These are phyloP conservation scores for Triops longicaudatus DNA, from an alignment of 1,140 invertebrate species.

Conservation along the genomic window DNA sequence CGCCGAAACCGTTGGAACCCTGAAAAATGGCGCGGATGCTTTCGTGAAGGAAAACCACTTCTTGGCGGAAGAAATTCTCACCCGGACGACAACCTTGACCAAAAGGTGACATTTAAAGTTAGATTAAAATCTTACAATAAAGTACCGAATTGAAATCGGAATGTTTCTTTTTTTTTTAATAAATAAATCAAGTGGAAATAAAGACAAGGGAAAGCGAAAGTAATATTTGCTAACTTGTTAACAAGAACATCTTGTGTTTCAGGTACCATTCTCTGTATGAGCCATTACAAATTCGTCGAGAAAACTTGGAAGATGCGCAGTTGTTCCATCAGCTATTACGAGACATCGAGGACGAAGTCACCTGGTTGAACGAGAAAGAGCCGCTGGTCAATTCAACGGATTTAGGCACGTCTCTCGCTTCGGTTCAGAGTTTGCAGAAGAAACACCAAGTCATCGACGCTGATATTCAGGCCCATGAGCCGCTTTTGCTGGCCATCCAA, in stretches of 20 bases:
- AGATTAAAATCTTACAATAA: too few relatives aligned
- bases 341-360: slow-evolving; percentile 76
- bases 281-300: slow-evolving; percentile 76
- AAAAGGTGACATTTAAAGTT: slow-evolving; percentile 43
- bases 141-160: slow-evolving; percentile 12
- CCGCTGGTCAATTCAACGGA: slow-evolving; percentile 68
- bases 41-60: slow-evolving; percentile 71
- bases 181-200: too few relatives aligned
- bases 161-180: too few relatives aligned
- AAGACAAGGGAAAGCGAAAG: too few relatives aligned
- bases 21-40: slow-evolving; percentile 62
- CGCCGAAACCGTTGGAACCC: slow-evolving; percentile 62
- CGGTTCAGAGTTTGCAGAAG: slow-evolving; percentile 93
- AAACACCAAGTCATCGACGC: slow-evolving; percentile 80
- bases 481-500: slow-evolving; percentile 60
- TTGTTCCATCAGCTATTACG: slow-evolving; percentile 73
- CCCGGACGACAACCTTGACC: slow-evolving; percentile 56
- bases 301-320: slow-evolving; percentile 80
- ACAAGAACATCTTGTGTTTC: slow-evolving; percentile 21
- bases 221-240: slow-evolving; percentile 18
- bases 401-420: slow-evolving; percentile 66
- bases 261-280: slow-evolving; percentile 76
- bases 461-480: slow-evolving; percentile 71
- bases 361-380: slow-evolving; percentile 79
- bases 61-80: slow-evolving; percentile 71